A percentile compares a stretch with the other conserved stretches of the same genome.
phyloP scores from a whole-genome alignment of 1,140 invertebrate genomes.

The Lamellibrachia luymesi region DNA sequence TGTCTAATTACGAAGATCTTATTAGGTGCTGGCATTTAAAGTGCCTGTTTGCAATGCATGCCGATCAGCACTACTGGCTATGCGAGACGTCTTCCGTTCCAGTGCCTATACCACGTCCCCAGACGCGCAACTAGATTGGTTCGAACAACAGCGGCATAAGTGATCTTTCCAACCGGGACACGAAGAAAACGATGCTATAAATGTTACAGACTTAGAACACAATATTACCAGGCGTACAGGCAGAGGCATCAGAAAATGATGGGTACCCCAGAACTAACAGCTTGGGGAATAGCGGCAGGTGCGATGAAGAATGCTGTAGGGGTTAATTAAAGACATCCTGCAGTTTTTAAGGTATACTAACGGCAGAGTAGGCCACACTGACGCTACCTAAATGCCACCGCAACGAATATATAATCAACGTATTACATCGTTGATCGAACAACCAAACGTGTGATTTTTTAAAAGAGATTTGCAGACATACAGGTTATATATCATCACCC shows the following conservation, averaged over 20 bases:
- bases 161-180: neutral
- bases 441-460: neutral
- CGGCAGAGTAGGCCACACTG: neutral
- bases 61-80: neutral
- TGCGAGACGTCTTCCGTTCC: neutral
- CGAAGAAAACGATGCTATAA: neutral
- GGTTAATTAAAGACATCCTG: neutral
- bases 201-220: neutral
- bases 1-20: neutral
- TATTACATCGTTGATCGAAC: neutral
- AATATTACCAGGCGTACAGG: neutral
- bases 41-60: neutral
- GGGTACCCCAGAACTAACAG: neutral
- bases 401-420: neutral
- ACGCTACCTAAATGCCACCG: neutral
- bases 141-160: neutral
- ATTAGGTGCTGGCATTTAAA: slow-evolving; percentile 5
- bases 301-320: neutral
- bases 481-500: too few species aligned
- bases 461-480: too few species aligned
- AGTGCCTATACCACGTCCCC: neutral
- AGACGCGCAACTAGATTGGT: neutral
- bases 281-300: neutral
- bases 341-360: neutral
- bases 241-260: neutral